These are phyloP conservation scores for Tenebrio molitor DNA, from an alignment of 1,140 invertebrate genomes.

Conservation along the genomic window DNA sequence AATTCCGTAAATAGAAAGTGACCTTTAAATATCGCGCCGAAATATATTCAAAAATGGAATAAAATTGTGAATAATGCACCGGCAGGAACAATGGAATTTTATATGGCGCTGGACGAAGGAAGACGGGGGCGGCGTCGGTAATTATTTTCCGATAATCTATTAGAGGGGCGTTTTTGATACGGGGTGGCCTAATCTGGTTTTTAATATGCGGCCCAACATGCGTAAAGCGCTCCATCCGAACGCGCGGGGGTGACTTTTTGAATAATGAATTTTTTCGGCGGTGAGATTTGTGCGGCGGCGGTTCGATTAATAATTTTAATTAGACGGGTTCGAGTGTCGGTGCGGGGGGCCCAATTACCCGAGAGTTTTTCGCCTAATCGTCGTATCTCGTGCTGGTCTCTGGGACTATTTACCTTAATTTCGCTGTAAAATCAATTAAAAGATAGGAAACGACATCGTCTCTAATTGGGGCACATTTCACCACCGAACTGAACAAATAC, in stretches of 20 bases:
- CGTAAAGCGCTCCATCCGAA: constrained; percentile 18
- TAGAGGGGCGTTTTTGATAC: no score
- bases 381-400: background rate
- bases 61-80: background rate
- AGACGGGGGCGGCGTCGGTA: background rate
- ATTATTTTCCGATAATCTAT: constrained; percentile 41
- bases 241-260: background rate
- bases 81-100: constrained; percentile 12
- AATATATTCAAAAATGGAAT: constrained; percentile 15
- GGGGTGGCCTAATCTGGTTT: background rate
- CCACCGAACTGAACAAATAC: constrained; percentile 7
- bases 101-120: background rate
- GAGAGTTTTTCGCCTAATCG: background rate
- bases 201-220: background rate
- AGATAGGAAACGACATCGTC: constrained; percentile 2
- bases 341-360: background rate
- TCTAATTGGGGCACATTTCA: constrained; percentile 13
- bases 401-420: constrained; percentile 13
- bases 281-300: no score
- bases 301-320: constrained; percentile 14
- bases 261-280: constrained; percentile 5
- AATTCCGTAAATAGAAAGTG: background rate
- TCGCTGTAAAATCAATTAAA: constrained; percentile 38
- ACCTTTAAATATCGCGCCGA: constrained; percentile 14
- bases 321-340: background rate